A percentile compares a stretch with the other conserved stretches of the same genome.
phyloP scores from a whole-genome alignment of 1,140 invertebrate species.

The Choristoneura fumiferana region DNA sequence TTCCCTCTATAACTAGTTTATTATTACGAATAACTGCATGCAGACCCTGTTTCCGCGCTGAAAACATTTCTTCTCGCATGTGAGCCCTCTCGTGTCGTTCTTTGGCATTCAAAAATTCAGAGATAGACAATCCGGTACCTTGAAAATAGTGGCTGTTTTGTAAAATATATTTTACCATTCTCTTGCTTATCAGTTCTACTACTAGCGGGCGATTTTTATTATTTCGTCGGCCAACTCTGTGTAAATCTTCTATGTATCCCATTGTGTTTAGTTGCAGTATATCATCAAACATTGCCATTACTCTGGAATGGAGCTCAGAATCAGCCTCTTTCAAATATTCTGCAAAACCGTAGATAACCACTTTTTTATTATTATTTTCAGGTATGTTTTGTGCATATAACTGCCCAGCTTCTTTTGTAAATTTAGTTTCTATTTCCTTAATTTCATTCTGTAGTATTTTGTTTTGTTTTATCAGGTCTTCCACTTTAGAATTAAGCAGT shows the following conservation, averaged over 20 bases:
- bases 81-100: background rate
- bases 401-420: background rate
- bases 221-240: slow-evolving; percentile 20
- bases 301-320: background rate
- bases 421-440: background rate
- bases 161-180: slow-evolving; percentile 18
- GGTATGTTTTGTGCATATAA: background rate
- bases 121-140: slow-evolving; percentile 7
- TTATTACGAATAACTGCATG: background rate
- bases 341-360: background rate
- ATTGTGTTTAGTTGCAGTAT: background rate
- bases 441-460: background rate
- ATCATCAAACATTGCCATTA: background rate
- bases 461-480: background rate
- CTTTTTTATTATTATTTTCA: background rate
- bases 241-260: slow-evolving; percentile 19
- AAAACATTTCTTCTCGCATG: slow-evolving; percentile 1
- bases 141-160: slow-evolving; percentile 8
- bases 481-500: background rate
- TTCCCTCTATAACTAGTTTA: background rate
- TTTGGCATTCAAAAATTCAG: slow-evolving; percentile 18
- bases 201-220: slow-evolving; percentile 9
- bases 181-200: slow-evolving; percentile 22
- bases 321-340: background rate
- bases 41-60: background rate